Evolutionary conservation across 1,140 invertebrate genomes (phyloP).

Genomic region (Drosophila pseudoananassae): DNA sequence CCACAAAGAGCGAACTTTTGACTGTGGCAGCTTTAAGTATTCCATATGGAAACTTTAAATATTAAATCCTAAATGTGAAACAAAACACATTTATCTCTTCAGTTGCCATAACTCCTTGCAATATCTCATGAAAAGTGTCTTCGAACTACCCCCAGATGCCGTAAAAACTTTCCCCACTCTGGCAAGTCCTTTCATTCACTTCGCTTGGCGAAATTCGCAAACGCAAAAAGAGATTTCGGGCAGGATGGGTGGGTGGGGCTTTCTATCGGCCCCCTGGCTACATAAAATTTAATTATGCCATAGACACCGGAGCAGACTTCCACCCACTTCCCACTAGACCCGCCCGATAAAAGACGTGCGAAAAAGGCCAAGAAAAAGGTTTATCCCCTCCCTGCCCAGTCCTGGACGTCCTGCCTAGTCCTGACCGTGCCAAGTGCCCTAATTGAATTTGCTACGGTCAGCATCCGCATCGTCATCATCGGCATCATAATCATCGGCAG

Average conservation of each 20-base stretch:
- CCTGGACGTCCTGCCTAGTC: conserved; percentile 12
- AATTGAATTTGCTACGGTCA: conserved; percentile 82
- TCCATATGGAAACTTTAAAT: background rate
- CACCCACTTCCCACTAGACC: background rate
- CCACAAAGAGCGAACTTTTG: background rate
- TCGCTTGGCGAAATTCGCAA: conserved; percentile 38
- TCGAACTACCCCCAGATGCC: background rate
- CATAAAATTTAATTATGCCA: conserved; percentile 79
- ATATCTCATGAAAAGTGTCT: background rate
- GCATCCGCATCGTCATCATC: conserved; percentile 46
- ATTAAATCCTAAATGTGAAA: background rate
- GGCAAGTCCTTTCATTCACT: conserved; percentile 8
- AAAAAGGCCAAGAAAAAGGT: conserved; percentile 72
- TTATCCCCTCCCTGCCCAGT: conserved; percentile 41
- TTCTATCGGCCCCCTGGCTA: conserved; percentile 42
- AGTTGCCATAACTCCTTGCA: background rate
- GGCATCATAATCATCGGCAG: conserved; percentile 35
- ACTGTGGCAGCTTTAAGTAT: background rate
- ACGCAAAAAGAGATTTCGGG: conserved; percentile 33
- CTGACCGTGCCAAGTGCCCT: conserved; percentile 50
- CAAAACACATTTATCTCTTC: background rate
- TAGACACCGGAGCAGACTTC: conserved; percentile 52
- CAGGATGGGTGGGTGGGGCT: conserved; percentile 9
- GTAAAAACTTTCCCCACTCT: conserved; percentile 3
- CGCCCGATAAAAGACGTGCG: conserved; percentile 36